Percentiles rank a stretch among this genome's conserved stretches.
Conservation (phyloP, 2,888 invertebrate species). For the Prenolepis imparis region DNA sequence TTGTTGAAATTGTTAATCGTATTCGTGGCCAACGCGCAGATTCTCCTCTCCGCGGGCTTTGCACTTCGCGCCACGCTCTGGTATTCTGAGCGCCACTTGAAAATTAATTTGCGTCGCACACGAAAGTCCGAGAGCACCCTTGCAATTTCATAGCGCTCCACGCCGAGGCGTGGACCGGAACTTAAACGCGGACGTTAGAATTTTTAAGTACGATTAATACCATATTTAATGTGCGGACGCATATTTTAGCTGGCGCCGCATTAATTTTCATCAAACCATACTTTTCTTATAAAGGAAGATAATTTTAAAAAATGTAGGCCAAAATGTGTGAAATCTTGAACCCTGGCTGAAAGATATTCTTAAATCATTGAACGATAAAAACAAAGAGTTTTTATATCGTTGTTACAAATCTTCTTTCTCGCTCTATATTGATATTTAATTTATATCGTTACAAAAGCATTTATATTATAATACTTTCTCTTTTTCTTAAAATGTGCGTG, state of each 20-base stretch:
- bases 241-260: not conserved
- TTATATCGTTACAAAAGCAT: not conserved
- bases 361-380: not conserved
- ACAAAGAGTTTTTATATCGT: not conserved
- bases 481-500: no score
- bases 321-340: not conserved
- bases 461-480: not conserved
- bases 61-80: conserved; percentile 36
- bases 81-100: conserved; percentile 51
- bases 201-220: conserved; percentile 44
- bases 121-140: conserved; percentile 39
- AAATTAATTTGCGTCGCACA: conserved; percentile 53
- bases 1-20: conserved; percentile 45
- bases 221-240: conserved; percentile 29
- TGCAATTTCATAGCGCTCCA: conserved; percentile 28
- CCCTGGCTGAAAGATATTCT: not conserved
- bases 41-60: conserved; percentile 31
- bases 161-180: conserved; percentile 35
- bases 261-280: conserved; percentile 3
- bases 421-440: not conserved
- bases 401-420: not conserved
- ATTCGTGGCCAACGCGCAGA: conserved; percentile 38
- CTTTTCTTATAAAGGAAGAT: conserved; percentile 19
- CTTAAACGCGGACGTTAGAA: conserved; percentile 45
- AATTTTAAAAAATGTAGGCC: not conserved